Evolutionary conservation across 2,797 vertebrate species (phyloP).

Genomic region (Micrastur ruficollis): DNA sequence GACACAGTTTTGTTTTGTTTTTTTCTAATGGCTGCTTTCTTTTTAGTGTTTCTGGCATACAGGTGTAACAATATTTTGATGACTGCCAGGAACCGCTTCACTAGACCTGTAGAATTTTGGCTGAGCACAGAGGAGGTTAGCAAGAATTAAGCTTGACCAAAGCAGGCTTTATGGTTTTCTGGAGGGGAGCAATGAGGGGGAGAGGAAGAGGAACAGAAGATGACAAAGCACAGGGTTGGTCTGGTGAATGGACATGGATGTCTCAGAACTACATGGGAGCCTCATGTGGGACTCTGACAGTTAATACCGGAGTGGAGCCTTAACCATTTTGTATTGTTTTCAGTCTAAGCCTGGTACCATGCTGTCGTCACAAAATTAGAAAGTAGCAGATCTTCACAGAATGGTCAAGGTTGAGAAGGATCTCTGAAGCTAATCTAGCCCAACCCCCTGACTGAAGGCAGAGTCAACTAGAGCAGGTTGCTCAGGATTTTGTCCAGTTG

Average conservation of each 20-base stretch:
- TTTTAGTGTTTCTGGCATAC: background rate
- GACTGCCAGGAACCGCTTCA: background rate
- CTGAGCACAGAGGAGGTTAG: background rate
- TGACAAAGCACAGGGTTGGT: background rate
- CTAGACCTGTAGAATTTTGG: background rate
- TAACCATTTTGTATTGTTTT: background rate
- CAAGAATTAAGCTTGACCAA: background rate
- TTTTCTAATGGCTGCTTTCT: background rate
- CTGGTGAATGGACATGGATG: too few species aligned
- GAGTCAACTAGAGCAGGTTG: background rate
- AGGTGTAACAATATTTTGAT: background rate
- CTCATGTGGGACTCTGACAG: fast-evolving
- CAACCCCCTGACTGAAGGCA: background rate
- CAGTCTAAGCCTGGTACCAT: background rate
- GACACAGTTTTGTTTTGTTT: background rate
- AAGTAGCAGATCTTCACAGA: background rate
- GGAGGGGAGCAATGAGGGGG: fast-evolving
- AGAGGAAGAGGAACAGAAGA: background rate
- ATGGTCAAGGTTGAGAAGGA: background rate
- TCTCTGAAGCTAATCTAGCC: background rate
- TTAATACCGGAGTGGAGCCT: background rate
- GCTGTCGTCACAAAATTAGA: background rate
- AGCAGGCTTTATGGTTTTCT: background rate
- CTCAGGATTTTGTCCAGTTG: background rate
- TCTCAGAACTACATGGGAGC: background rate